Conservation (phyloP, 2,888 invertebrate species). For the Augochlorella aurata region DNA sequence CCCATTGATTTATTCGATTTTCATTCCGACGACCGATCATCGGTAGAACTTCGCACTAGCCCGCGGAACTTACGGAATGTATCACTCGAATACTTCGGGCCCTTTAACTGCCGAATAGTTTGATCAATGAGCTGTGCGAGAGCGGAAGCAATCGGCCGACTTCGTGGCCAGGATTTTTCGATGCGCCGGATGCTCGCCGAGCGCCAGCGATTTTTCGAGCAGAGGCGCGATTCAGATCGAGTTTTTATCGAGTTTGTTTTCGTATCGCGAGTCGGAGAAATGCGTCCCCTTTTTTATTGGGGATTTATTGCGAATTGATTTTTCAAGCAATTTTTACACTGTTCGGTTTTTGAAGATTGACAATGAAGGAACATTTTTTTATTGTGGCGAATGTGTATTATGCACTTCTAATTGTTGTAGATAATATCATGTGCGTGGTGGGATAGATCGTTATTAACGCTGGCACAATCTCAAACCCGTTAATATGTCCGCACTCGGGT, state of each 20-base stretch:
- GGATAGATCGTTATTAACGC: too few relatives aligned
- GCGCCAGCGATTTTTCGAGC: neutral
- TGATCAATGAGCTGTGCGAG: neutral
- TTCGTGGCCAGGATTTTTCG: neutral
- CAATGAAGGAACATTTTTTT: too few relatives aligned
- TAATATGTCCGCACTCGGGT: too few relatives aligned
- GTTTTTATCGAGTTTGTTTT: neutral
- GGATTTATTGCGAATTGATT: too few relatives aligned
- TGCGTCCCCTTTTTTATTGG: too few relatives aligned
- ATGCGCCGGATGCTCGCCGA: neutral
- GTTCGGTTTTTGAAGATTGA: too few relatives aligned
- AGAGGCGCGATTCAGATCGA: neutral
- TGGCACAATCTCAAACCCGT: too few relatives aligned
- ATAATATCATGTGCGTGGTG: too few relatives aligned
- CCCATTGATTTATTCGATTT: constrained; percentile 35
- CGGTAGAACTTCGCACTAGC: neutral
- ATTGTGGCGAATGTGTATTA: too few relatives aligned
- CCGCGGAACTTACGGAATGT: constrained; percentile 4
- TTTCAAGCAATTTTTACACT: too few relatives aligned
- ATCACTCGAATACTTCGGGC: constrained; percentile 2
- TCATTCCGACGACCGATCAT: neutral
- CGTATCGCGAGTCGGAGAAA: neutral
- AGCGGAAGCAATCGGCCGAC: neutral
- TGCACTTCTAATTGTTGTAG: too few relatives aligned
- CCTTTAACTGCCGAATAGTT: constrained; percentile 20